Evolutionary conservation across 2,888 invertebrate species (phyloP), one percentile per base, ranked within the genome.

Genomic region (Drosophila gaucha): DNA sequence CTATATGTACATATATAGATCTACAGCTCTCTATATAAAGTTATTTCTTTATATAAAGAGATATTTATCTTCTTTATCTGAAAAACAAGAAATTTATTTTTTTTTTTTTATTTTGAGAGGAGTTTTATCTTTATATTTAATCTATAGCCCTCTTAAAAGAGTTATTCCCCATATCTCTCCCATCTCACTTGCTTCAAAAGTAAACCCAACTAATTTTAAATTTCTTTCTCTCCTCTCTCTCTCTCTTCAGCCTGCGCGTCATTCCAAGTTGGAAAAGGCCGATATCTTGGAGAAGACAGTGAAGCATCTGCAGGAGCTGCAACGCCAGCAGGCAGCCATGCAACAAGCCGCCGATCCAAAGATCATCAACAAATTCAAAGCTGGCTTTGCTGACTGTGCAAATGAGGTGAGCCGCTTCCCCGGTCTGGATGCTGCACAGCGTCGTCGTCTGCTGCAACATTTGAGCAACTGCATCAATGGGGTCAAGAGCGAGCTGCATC

Each of bases 261-360:
- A 98, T 92, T 97, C 97, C 5, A 98, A 98, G 91, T 93, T 98
- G 86, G 98, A 98, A 92, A 98, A 98, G 90, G 98, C 98, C 0
- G 98, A 98, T 91, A 98, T 98, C 79, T 93, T 98, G 54, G 98
- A 98, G 92, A 95, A 98, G 94, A 97, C 98, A 1, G 98, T 98
- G 44, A 96, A 97, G 90, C 97, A 98, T 90, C 93, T 99, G 49
- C 97, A 97, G 90, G 95, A 96, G 67, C 93, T 98, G 14, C 98
- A 98, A 89, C 94, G 97, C 10, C 97, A 97, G 90, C 97, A 97
- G 91, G 92, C 96, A 43, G 96, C 96, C 8, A 94, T 96, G 74
- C 95, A 97, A 22, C 96, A 96, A 74, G 95, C 96, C 0, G 94
- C 96, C 9, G 97, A 98, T 91, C 97, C 97, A 0, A 94, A 95